Conservation (phyloP, 92 coral and sea anemone species). For the Micromussa lordhowensis region DNA sequence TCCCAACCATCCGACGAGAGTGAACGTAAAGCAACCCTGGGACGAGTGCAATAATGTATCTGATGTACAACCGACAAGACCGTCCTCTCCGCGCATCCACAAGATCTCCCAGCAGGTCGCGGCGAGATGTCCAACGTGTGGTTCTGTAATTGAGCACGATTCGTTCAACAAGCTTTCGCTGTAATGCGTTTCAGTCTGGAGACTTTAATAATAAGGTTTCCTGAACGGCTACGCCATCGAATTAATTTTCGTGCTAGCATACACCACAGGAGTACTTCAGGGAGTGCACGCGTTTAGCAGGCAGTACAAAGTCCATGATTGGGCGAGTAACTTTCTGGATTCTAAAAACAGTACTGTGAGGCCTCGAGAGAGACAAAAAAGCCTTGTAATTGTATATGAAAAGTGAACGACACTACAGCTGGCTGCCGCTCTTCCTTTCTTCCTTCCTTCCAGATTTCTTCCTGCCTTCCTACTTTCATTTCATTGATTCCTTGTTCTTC, state of each 20-base stretch:
- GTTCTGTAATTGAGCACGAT: constrained; percentile 70
- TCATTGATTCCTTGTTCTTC: no score
- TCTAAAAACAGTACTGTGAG: no score
- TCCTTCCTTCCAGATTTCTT: no score
- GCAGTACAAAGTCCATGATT: no score
- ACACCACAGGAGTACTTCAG: no score
- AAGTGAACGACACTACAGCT: no score
- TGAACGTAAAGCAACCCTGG: constrained; percentile 62
- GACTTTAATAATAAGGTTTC: background rate
- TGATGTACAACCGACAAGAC: constrained; percentile 42
- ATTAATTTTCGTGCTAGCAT: background rate
- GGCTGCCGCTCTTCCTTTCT: no score
- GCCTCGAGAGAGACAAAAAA: no score
- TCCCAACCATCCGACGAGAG: constrained; percentile 78
- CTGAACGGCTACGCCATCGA: background rate
- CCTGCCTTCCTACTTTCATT: no score
- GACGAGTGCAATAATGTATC: constrained; percentile 43
- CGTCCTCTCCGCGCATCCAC: constrained; percentile 77
- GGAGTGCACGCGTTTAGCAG: no score
- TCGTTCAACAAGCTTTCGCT: constrained; percentile 6
- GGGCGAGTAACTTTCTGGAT: no score
- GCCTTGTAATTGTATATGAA: no score
- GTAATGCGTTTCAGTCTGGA: background rate
- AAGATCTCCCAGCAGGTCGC: constrained; percentile 51
- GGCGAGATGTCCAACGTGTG: constrained; percentile 88